These are phyloP conservation scores for Vulpes lagopus DNA, from an alignment of 2,113 vertebrate genomes.

Conservation along the genomic window DNA sequence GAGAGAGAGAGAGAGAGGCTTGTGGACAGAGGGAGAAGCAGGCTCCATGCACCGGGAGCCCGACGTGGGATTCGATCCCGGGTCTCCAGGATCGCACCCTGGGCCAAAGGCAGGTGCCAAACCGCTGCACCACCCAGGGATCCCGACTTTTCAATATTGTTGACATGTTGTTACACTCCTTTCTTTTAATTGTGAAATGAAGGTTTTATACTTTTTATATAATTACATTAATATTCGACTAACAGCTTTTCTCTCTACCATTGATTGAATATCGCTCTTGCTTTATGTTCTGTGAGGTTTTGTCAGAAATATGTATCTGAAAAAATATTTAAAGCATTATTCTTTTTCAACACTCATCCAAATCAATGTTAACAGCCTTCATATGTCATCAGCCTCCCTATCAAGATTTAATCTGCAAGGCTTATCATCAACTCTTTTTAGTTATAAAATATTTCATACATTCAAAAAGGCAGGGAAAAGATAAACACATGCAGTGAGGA, in stretches of 20 bases:
- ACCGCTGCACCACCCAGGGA: too few relatives aligned
- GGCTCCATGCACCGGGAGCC: too few relatives aligned
- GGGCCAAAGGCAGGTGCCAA: too few relatives aligned
- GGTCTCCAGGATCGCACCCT: too few relatives aligned
- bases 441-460: constrained; percentile 46
- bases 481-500: background rate
- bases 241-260: background rate
- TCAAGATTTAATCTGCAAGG: background rate
- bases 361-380: background rate
- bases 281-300: background rate
- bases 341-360: background rate
- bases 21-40: too few relatives aligned
- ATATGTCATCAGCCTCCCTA: background rate
- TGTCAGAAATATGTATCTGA: background rate
- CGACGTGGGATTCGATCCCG: too few relatives aligned
- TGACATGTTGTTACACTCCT: background rate
- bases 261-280: background rate
- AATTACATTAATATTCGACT: constrained; percentile 1
- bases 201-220: constrained; percentile 9
- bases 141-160: background rate
- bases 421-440: background rate
- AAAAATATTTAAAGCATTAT: background rate
- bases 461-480: background rate
- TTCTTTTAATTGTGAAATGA: constrained; percentile 5
- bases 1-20: too few relatives aligned